Percentiles rank a stretch among this genome's conserved stretches.
phyloP scores from a whole-genome alignment of 2,113 vertebrate species.

The Sebastes fasciatus region DNA sequence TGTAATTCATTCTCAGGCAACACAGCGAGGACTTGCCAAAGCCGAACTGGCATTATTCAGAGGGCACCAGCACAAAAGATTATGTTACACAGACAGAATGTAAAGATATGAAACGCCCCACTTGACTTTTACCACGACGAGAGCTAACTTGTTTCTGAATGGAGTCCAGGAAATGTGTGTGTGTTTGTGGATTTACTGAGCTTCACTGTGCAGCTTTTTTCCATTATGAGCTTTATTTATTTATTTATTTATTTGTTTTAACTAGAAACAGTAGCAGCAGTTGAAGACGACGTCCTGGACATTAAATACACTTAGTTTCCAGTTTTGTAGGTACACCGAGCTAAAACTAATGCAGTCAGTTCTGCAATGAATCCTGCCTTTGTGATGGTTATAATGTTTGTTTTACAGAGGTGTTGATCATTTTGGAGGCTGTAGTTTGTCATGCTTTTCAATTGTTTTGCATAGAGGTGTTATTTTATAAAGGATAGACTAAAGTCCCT shows the following conservation, averaged over 20 bases:
- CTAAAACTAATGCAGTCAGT: neutral
- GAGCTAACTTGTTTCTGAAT: slow-evolving; percentile 48
- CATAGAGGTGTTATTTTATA: neutral
- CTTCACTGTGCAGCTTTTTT: slow-evolving; percentile 5
- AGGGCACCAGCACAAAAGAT: slow-evolving; percentile 62
- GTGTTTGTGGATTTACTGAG: neutral
- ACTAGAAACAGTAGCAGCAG: neutral
- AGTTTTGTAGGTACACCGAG: neutral
- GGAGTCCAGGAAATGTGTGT: slow-evolving; percentile 12
- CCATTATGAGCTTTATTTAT: neutral
- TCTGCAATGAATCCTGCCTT: neutral
- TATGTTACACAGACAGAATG: slow-evolving; percentile 60
- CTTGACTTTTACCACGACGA: slow-evolving; percentile 33
- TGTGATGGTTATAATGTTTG: neutral
- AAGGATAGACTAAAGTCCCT: neutral
- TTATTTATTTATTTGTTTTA: neutral
- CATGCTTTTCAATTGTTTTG: neutral
- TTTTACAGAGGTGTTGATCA: neutral
- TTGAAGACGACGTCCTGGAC: neutral
- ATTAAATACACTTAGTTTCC: neutral
- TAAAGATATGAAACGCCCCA: slow-evolving; percentile 56
- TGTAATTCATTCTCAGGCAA: slow-evolving; percentile 70
- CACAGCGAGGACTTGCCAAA: slow-evolving; percentile 52
- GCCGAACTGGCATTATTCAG: slow-evolving; percentile 58
- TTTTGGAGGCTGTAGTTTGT: neutral